Base-by-base conservation (phyloP, 2,113 vertebrate species). In the Platichthys flesus region DNA sequence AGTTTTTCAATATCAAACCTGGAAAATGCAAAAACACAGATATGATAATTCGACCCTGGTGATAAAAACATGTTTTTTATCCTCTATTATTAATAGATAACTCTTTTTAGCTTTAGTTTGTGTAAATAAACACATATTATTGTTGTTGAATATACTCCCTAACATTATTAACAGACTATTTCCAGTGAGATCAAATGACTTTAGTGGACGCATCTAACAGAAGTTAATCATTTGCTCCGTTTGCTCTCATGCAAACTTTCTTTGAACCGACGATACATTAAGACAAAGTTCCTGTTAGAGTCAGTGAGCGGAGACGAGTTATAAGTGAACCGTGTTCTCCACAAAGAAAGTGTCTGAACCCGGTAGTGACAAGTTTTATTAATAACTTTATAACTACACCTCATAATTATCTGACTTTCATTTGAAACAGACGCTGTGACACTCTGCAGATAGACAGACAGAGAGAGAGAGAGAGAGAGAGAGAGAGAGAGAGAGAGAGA, bases 351-450 rank as follows among this genome's bases (percentile, higher is more conserved):
- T 76, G 74, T 16, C 31, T 31, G 51, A 78, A 70, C 54, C 71
- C 86, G 71, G 57, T 75, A 75, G 72, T 73, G 82, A 73, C 82
- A 8, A 67, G 77, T 88, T 58, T 72, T 37, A 85, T 75, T 82
- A 88, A 84, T 57, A 77, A 75, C 65, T 63, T 62, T 23, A 58
- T 37, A 23, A 65, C 54, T 28, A 21, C 15, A 68, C 40, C 24
- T 49, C 57, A 37, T 67, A 31, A 31, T 31, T 10, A 56, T 64
- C 42, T 59, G n/a, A 28, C 20, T 54, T 59, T 71, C 37, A 60
- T 56, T 3, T 23, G 0, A 12, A 13, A 52, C 20, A 58, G 8
- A 64, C 52, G 23, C n/a, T 62, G 28, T 66, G 31, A 62, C 40
- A 18, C 45, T 16, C 59, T 2, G 9, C 12, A 42, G 31, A 31